Conservation (phyloP, 2,888 invertebrate genomes). For the Ischnura elegans region DNA sequence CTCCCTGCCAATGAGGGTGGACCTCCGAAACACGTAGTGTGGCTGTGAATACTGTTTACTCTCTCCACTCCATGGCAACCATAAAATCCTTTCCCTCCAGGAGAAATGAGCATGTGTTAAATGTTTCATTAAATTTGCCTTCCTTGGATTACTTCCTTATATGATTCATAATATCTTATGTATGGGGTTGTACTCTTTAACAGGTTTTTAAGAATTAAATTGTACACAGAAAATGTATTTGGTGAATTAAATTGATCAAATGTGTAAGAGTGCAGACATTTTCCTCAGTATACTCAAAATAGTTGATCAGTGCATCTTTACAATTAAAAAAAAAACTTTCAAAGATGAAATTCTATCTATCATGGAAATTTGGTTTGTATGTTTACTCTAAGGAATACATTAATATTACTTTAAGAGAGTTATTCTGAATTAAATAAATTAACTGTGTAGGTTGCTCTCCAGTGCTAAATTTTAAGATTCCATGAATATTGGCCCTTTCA, state of each 20-base stretch:
- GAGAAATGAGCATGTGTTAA: slow-evolving; percentile 50
- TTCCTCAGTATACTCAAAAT: slow-evolving; percentile 41
- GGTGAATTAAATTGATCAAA: slow-evolving; percentile 39
- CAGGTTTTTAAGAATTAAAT: slow-evolving; percentile 50
- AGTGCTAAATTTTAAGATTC: slow-evolving; percentile 54
- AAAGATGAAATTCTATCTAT: not conserved
- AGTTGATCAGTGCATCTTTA: slow-evolving; percentile 44
- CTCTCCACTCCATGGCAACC: slow-evolving; percentile 64
- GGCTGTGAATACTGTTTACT: slow-evolving; percentile 66
- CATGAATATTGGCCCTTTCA: slow-evolving; percentile 32
- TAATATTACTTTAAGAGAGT: slow-evolving; percentile 47
- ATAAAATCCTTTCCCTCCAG: slow-evolving; percentile 33
- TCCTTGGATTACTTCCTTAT: slow-evolving; percentile 54
- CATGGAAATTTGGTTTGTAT: slow-evolving; percentile 45
- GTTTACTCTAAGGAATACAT: slow-evolving; percentile 41
- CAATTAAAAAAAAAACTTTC: slow-evolving; percentile 22
- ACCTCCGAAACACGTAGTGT: slow-evolving; percentile 65
- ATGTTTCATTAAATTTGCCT: slow-evolving; percentile 63
- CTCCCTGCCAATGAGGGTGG: slow-evolving; percentile 57
- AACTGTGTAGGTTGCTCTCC: slow-evolving; percentile 40
- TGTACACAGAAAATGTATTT: slow-evolving; percentile 38
- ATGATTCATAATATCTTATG: slow-evolving; percentile 52
- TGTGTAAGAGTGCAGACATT: slow-evolving; percentile 17
- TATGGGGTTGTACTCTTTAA: slow-evolving; percentile 58
- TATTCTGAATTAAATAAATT: slow-evolving; percentile 29